Evolutionary conservation across 2,797 vertebrate genomes (phyloP).

Genomic region (Enteromius anoplus): DNA sequence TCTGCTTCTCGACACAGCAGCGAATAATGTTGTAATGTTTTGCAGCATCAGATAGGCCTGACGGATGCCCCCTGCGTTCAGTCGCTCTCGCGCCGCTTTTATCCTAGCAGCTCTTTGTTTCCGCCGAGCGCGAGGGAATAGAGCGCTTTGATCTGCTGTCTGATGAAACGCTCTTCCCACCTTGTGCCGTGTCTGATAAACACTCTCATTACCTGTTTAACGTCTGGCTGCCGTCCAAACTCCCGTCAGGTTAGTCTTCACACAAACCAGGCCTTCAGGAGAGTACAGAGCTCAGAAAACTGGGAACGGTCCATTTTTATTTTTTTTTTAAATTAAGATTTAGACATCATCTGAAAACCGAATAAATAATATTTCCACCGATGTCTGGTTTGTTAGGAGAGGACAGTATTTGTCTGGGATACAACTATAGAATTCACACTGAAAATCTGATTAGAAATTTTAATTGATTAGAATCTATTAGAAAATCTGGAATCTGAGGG

Average conservation of each 20-base stretch:
- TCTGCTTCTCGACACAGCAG: constrained; percentile 68
- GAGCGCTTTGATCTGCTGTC: constrained; percentile 45
- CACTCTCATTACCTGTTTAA: constrained; percentile 54
- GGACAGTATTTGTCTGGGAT: too few relatives aligned
- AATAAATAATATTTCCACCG: too few relatives aligned
- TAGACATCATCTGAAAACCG: too few relatives aligned
- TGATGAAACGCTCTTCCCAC: constrained; percentile 57
- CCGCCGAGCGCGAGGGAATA: constrained; percentile 21
- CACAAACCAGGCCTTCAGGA: too few relatives aligned
- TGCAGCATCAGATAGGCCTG: constrained; percentile 72
- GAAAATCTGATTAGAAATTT: too few relatives aligned
- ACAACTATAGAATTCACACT: too few relatives aligned
- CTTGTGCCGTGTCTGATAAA: constrained; percentile 57
- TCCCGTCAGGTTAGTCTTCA: constrained; percentile 25
- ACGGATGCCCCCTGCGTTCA: constrained; percentile 65
- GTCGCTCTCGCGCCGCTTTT: constrained; percentile 46
- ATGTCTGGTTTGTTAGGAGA: too few relatives aligned
- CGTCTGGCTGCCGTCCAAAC: constrained; percentile 33
- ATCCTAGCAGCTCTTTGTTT: constrained; percentile 41
- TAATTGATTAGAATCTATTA: too few relatives aligned
- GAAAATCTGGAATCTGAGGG: too few relatives aligned
- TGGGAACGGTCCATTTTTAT: too few relatives aligned
- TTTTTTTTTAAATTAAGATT: too few relatives aligned
- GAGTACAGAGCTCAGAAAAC: too few relatives aligned
- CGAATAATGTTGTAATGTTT: constrained; percentile 65